Evolutionary conservation across 2,797 vertebrate genomes (phyloP).

Genomic region (Lepus oiostolus): DNA sequence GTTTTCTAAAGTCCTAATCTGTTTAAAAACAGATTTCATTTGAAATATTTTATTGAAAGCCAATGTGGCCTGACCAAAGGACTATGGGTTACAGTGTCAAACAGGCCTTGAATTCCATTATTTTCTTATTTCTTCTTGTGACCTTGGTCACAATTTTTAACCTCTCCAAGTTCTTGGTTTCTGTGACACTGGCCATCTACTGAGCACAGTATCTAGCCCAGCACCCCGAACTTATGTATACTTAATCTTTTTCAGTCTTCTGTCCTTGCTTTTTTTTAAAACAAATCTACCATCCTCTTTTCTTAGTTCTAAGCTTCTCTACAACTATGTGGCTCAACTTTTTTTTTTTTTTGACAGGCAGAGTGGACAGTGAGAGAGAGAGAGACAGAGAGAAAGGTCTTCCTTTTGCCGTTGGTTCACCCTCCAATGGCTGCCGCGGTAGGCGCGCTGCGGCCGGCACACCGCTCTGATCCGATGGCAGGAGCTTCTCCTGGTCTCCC

Average conservation of each 20-base stretch:
- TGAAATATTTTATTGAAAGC: neutral
- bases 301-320: constrained; percentile 52
- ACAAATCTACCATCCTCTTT: neutral
- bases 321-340: neutral
- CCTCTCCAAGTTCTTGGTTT: constrained; percentile 14
- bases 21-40: too few relatives aligned
- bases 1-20: constrained; percentile 46
- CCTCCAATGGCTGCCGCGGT: too few relatives aligned
- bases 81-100: neutral
- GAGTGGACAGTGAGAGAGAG: too few relatives aligned
- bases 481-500: too few relatives aligned
- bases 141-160: constrained; percentile 30
- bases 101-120: constrained; percentile 40
- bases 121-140: constrained; percentile 35
- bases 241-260: constrained; percentile 51
- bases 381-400: too few relatives aligned
- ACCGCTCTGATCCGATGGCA: too few relatives aligned
- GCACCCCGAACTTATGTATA: constrained; percentile 2
- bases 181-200: constrained; percentile 42
- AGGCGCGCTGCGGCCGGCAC: too few relatives aligned
- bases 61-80: neutral
- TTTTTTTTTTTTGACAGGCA: neutral
- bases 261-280: constrained; percentile 31
- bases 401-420: too few relatives aligned
- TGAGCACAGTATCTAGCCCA: neutral